Evolutionary conservation across 2,888 invertebrate genomes (phyloP).

Genomic region (Pandemis cinnamomeana): DNA sequence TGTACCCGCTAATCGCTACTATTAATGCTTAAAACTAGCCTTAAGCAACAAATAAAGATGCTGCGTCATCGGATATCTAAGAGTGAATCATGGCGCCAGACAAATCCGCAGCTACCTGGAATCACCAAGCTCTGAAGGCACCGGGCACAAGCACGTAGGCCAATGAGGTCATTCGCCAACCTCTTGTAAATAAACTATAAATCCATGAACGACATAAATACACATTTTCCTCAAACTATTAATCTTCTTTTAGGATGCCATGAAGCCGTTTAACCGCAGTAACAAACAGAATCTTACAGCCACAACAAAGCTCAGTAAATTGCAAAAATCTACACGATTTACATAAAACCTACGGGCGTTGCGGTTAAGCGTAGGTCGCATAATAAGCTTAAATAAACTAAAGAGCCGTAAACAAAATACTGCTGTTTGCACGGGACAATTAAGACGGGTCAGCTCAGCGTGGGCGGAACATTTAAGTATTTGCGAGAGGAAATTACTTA

Average conservation of each 20-base stretch:
- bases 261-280: conserved; percentile 24
- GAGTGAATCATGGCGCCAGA: conserved; percentile 63
- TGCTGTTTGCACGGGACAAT: conserved; percentile 6
- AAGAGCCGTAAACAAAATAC: conserved; percentile 16
- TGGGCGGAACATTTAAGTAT: not conserved
- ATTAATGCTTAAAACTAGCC: not conserved
- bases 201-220: conserved; percentile 32
- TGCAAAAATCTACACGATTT: conserved; percentile 13
- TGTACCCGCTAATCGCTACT: not conserved
- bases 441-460: conserved; percentile 12
- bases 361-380: conserved; percentile 23
- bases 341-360: conserved; percentile 14
- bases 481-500: conserved; percentile 22
- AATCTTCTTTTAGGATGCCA: not conserved
- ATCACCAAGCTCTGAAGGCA: conserved; percentile 4
- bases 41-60: conserved; percentile 57
- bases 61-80: conserved; percentile 58
- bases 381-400: conserved; percentile 28
- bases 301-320: conserved; percentile 25
- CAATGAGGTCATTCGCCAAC: conserved; percentile 72
- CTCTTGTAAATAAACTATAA: conserved; percentile 50
- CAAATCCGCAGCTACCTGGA: conserved; percentile 30
- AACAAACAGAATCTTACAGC: conserved; percentile 11
- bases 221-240: conserved; percentile 24
- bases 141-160: conserved; percentile 26